Evolutionary conservation across 2,113 vertebrate species (phyloP).

Genomic region (Stegostoma tigrinum): DNA sequence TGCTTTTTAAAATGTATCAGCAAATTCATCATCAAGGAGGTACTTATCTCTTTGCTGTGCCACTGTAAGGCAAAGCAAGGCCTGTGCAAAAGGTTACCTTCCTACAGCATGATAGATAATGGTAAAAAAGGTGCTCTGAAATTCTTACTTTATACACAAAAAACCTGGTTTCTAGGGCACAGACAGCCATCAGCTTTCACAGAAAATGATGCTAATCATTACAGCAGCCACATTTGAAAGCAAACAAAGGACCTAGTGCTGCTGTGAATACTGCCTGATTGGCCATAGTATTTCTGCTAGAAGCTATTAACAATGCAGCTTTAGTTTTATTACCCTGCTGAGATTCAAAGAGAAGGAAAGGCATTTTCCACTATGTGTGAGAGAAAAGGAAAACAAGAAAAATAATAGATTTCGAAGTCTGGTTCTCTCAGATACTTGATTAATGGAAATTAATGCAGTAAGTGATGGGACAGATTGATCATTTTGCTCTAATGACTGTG

Average conservation of each 20-base stretch:
- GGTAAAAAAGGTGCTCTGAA: slow-evolving; percentile 16
- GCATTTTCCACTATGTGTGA: slow-evolving; percentile 18
- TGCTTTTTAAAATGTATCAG: slow-evolving; percentile 41
- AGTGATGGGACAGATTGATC: slow-evolving; percentile 24
- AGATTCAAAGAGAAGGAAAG: not conserved
- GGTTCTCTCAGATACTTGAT: not conserved
- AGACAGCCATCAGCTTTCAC: not conserved
- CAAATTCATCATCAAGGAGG: slow-evolving; percentile 26
- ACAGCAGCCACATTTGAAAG: slow-evolving; percentile 36
- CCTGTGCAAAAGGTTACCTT: not conserved
- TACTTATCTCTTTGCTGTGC: slow-evolving; percentile 32
- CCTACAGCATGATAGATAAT: slow-evolving; percentile 12
- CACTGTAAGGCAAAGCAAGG: not conserved
- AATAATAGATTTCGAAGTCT: not conserved
- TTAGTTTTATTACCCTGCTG: slow-evolving; percentile 32
- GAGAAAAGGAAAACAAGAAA: slow-evolving; percentile 6
- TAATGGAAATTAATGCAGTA: not conserved
- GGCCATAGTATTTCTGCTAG: not conserved
- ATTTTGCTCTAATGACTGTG: slow-evolving; percentile 21
- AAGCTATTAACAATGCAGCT: slow-evolving; percentile 25
- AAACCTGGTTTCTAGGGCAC: not conserved
- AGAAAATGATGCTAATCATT: slow-evolving; percentile 42
- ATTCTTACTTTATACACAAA: not conserved
- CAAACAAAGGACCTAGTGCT: slow-evolving; percentile 41
- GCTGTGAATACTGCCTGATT: slow-evolving; percentile 39